These are phyloP conservation scores for Bombyx mandarina DNA, from an alignment of 1,140 invertebrate genomes.

Conservation along the genomic window DNA sequence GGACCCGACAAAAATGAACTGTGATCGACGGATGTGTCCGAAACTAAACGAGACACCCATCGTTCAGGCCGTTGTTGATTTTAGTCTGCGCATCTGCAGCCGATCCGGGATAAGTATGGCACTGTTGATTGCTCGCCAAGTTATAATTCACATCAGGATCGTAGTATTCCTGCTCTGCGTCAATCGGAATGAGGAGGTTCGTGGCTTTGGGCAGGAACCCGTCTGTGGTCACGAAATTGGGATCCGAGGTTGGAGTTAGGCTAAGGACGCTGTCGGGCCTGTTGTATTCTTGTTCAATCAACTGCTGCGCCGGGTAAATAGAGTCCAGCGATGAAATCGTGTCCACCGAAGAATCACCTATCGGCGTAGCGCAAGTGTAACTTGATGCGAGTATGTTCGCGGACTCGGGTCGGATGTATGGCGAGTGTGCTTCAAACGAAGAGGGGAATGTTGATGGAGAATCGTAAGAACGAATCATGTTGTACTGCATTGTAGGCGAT, in stretches of 20 bases:
- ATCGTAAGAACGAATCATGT: constrained; percentile 57
- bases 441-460: constrained; percentile 56
- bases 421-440: constrained; percentile 57
- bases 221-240: constrained; percentile 49
- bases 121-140: constrained; percentile 37
- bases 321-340: constrained; percentile 50
- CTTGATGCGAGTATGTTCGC: constrained; percentile 68
- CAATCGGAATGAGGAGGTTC: constrained; percentile 55
- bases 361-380: constrained; percentile 57
- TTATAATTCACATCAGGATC: constrained; percentile 55
- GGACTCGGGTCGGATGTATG: constrained; percentile 66
- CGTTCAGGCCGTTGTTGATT: constrained; percentile 62
- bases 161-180: constrained; percentile 53
- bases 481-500: constrained; percentile 50
- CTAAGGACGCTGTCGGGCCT: constrained; percentile 62
- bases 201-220: constrained; percentile 56
- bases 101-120: constrained; percentile 52
- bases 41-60: constrained; percentile 65
- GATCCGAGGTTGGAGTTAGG: constrained; percentile 42
- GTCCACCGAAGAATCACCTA: constrained; percentile 52
- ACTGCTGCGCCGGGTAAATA: constrained; percentile 43
- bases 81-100: constrained; percentile 48
- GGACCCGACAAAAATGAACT: constrained; percentile 39
- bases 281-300: constrained; percentile 45
- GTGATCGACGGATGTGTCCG: constrained; percentile 14